Conservation (phyloP, 2,113 vertebrate genomes). For the Pluvialis apricaria region DNA sequence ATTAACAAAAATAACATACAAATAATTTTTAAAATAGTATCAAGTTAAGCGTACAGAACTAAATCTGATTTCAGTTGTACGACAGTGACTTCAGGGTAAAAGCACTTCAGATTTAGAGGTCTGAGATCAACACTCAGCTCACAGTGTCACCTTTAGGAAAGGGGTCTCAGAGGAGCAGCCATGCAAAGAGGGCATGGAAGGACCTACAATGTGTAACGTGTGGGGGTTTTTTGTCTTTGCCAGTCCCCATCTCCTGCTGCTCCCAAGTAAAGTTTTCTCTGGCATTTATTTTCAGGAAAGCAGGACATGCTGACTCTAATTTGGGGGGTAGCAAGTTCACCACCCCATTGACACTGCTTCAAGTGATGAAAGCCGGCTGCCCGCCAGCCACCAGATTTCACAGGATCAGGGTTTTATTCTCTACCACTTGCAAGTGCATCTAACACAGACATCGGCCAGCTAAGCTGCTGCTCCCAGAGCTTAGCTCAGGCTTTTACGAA, state of each 20-base stretch:
- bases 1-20: background rate
- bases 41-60: background rate
- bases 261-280: background rate
- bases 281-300: background rate
- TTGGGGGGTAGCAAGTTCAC: background rate
- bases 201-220: accelerated
- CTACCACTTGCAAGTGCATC: background rate
- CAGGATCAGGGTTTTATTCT: background rate
- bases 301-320: background rate
- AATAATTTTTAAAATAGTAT: background rate
- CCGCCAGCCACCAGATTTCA: background rate
- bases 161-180: background rate
- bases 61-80: background rate
- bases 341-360: background rate
- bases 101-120: background rate
- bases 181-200: background rate
- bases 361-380: background rate
- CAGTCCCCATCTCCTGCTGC: background rate
- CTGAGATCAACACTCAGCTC: background rate
- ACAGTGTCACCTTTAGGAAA: background rate
- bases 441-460: background rate
- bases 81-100: background rate
- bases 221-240: background rate
- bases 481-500: background rate
- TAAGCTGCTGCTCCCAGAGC: background rate